Base-by-base conservation (phyloP, 2,888 invertebrate genomes). In the Caenorhabditis parvicauda region DNA sequence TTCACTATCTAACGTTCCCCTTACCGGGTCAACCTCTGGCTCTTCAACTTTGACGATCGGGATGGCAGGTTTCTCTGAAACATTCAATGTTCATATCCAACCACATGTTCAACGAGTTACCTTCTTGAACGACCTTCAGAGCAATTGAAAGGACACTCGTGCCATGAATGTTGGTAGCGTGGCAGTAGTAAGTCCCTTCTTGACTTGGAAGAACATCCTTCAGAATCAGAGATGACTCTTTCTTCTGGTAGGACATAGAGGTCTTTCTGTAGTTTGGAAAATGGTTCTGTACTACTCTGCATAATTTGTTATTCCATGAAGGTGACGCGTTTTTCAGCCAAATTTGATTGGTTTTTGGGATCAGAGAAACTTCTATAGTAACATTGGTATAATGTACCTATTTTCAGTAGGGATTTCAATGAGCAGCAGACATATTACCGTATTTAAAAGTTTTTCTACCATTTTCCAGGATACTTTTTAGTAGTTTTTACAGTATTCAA, bases 111-210 rank as follows among this genome's bases (percentile, higher is more conserved):
- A 27, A 14, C 3, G 28, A 19, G 49, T 38, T 29, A 54, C 59
- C 54, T 25, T 55, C 45, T 35, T 62, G 55, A 27, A 63, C 59
- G 7, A 70, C 67, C 12, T 35, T 48, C 1, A 70, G 39, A 52
- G 52, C 62, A 46, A 65, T 63, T 9, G 70, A 66, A 21, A 70
- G 65, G 27, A 68, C 54, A 1, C 63, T 54, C 22, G 66, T 58
- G 49, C 72, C 72, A 48, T 72, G 72, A 37, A 42, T 54, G 32
- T 72, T 72, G 7, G 64, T 70, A 0, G 72, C 72, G 25, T 61
- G 68, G n/a, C 62, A 58, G 54, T 67, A 69, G 45, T 72, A 72
- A 3, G 57, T 69, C 28, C 72, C 72, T 7, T 32, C 62, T 37
- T 70, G 64, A 35, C 57, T 44, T 19, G 39, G 46, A 0, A 45